A percentile compares a stretch with the other conserved stretches of the same genome.
Conservation (phyloP, 2,113 vertebrate species). For the Strix uralensis region DNA sequence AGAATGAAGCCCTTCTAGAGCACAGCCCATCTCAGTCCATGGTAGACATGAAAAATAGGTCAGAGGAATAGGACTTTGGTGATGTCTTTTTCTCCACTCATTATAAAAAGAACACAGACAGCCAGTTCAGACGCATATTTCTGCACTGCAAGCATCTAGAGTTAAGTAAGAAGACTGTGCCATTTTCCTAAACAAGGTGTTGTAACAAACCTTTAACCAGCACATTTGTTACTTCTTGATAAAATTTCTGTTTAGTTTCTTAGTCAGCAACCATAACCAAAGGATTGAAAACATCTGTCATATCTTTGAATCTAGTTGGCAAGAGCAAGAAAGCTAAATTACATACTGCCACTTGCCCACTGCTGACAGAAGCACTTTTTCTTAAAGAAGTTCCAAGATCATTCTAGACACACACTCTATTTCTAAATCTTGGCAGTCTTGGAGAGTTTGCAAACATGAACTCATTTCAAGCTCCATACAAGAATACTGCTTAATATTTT, state of each 20-base stretch:
- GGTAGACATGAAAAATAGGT: background rate
- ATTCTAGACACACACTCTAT: background rate
- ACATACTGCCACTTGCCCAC: background rate
- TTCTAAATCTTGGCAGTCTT: background rate
- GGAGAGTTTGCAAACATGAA: background rate
- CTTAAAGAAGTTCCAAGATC: background rate
- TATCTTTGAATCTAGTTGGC: conserved; percentile 11
- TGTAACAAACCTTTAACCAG: background rate
- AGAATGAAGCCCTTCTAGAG: background rate
- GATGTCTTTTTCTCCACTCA: background rate
- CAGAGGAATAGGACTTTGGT: background rate
- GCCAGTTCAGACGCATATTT: background rate
- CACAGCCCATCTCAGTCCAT: background rate
- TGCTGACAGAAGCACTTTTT: conserved; percentile 15
- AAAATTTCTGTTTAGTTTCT: conserved; percentile 15
- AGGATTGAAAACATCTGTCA: background rate
- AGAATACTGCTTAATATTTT: background rate
- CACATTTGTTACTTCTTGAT: background rate
- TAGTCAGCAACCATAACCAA: background rate
- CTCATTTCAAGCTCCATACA: background rate
- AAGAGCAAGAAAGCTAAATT: background rate
- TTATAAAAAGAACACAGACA: background rate
- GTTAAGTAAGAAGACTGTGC: background rate
- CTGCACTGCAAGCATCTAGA: background rate
- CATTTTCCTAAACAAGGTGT: background rate